Conservation (phyloP, 2,797 vertebrate genomes). For the Vireo griseus region DNA sequence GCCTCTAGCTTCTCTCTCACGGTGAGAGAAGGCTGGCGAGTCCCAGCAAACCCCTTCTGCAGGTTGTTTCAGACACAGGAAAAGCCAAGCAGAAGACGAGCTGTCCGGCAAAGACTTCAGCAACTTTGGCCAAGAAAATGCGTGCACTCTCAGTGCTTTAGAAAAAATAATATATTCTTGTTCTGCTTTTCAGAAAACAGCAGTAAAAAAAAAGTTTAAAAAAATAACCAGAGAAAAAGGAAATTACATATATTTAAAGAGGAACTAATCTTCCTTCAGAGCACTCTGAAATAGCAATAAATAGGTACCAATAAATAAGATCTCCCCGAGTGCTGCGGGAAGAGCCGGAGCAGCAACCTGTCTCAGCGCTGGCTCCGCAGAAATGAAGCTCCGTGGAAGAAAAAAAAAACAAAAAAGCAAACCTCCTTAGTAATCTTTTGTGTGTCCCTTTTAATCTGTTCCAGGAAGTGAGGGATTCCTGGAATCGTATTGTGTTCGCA, state of each 20-base stretch:
- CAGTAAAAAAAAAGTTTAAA: neutral
- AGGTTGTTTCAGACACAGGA: neutral
- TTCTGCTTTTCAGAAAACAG: neutral
- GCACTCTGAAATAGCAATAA: constrained; percentile 7
- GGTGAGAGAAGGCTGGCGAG: neutral
- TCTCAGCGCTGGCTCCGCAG: neutral
- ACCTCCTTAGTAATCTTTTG: constrained; percentile 70
- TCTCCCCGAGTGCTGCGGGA: neutral
- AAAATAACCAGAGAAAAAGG: neutral
- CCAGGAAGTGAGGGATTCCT: constrained; percentile 76
- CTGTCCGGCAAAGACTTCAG: neutral
- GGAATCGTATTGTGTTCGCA: constrained; percentile 69
- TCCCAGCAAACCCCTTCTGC: neutral
- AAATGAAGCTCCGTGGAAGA: neutral
- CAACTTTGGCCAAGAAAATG: neutral
- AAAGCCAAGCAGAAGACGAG: neutral
- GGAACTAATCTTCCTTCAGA: neutral
- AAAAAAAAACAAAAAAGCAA: neutral
- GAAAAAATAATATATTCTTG: neutral
- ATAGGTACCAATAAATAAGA: constrained; percentile 55
- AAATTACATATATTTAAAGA: neutral
- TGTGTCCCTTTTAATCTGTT: constrained; percentile 73
- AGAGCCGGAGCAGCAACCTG: constrained; percentile 3
- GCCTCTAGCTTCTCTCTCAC: neutral
- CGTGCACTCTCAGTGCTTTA: neutral